phyloP scores from a whole-genome alignment of 2,888 invertebrate genomes.

The Eupithecia insigniata region DNA sequence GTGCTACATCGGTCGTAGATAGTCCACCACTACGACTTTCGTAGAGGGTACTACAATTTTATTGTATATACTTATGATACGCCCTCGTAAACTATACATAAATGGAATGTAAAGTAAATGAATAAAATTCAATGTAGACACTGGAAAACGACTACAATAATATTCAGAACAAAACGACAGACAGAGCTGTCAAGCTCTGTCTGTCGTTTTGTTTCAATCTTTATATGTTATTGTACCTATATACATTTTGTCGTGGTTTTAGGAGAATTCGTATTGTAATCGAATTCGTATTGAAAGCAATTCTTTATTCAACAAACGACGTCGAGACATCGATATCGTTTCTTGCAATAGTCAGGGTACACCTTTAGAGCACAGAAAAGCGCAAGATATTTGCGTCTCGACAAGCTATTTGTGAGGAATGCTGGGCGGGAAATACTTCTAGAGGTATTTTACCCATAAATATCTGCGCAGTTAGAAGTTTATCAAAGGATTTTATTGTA shows the following conservation, averaged over 20 bases:
- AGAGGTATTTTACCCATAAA: not conserved
- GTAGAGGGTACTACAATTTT: not conserved
- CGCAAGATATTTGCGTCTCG: not conserved
- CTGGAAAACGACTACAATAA: not conserved
- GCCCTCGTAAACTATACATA: not conserved
- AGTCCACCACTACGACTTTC: not conserved
- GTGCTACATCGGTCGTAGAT: not conserved
- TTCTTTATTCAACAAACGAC: not conserved
- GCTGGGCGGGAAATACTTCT: not conserved
- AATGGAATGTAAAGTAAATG: not conserved
- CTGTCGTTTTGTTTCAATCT: too few relatives aligned
- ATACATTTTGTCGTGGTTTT: not conserved
- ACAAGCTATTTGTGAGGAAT: not conserved
- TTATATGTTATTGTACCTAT: not conserved
- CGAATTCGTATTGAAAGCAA: not conserved
- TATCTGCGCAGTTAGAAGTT: not conserved
- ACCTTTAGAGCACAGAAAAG: not conserved
- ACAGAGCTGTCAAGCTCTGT: not conserved
- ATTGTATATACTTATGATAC: not conserved
- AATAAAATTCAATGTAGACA: not conserved
- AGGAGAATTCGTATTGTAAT: not conserved
- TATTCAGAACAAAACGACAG: not conserved
- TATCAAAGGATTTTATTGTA: not conserved
- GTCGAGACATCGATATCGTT: not conserved
- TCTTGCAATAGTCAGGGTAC: not conserved